phyloP scores from a whole-genome alignment of 2,113 vertebrate genomes.

The Propithecus coquereli region DNA sequence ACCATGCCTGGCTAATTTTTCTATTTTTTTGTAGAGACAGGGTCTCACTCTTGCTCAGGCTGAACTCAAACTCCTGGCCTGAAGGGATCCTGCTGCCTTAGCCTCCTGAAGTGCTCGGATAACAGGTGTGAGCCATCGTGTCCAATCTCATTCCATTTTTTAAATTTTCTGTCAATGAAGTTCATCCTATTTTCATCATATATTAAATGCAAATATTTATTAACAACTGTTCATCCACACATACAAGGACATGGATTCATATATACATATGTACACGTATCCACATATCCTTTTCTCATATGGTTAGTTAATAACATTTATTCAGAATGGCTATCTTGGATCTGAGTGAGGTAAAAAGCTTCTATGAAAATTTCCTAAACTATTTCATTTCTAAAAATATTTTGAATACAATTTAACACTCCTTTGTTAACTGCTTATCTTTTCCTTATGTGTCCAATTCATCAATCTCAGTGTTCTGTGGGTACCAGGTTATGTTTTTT shows the following conservation, averaged over 20 bases:
- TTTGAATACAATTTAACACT: neutral
- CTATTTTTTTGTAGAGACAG: no score
- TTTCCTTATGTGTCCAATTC: neutral
- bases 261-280: neutral
- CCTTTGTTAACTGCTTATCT: neutral
- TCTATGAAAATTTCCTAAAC: neutral
- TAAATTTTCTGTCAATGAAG: neutral
- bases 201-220: slow-evolving; percentile 8
- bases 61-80: no score
- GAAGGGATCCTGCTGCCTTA: no score
- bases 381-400: neutral
- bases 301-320: neutral
- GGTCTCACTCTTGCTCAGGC: no score
- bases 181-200: neutral
- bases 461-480: neutral
- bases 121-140: no score
- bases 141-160: neutral
- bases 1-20: no score
- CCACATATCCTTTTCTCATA: neutral
- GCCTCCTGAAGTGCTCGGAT: no score
- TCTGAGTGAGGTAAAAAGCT: neutral
- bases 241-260: neutral
- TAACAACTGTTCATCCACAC: neutral
- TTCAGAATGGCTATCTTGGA: neutral
- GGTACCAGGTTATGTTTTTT: neutral